These are phyloP conservation scores for Scolopax bukidnonensis DNA, from an alignment of 2,797 vertebrate species.

Conservation along the genomic window DNA sequence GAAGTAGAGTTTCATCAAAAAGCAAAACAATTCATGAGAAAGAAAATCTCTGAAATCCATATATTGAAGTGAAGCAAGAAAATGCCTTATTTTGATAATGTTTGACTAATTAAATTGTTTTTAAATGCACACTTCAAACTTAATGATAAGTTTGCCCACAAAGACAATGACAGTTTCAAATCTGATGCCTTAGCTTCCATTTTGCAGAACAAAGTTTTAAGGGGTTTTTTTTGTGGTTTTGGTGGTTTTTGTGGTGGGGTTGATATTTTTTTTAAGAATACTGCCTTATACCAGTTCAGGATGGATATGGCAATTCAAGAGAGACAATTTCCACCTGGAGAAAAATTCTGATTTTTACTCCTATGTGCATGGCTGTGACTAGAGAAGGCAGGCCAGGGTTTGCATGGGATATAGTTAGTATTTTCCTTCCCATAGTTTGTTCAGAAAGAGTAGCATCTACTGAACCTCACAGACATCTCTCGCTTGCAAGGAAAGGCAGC, in stretches of 20 bases:
- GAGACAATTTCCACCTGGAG: neutral
- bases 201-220: neutral
- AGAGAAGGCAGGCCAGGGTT: neutral
- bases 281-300: neutral
- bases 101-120: neutral
- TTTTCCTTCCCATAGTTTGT: neutral
- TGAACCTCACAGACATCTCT: neutral
- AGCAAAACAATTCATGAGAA: neutral
- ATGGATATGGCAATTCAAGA: neutral
- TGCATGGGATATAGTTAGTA: neutral
- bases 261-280: neutral
- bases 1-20: neutral
- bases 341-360: neutral
- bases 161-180: neutral
- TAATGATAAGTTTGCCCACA: neutral
- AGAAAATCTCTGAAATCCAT: neutral
- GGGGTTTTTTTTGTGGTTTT: too few species aligned
- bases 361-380: neutral
- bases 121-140: neutral
- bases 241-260: too few species aligned
- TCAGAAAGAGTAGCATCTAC: neutral
- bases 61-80: neutral
- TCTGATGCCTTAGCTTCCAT: neutral
- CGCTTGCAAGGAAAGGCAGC: fast-evolving
- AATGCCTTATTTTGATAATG: neutral